Evolutionary conservation across 2,888 invertebrate species (phyloP).

Genomic region (Chrysomela aeneicollis): DNA sequence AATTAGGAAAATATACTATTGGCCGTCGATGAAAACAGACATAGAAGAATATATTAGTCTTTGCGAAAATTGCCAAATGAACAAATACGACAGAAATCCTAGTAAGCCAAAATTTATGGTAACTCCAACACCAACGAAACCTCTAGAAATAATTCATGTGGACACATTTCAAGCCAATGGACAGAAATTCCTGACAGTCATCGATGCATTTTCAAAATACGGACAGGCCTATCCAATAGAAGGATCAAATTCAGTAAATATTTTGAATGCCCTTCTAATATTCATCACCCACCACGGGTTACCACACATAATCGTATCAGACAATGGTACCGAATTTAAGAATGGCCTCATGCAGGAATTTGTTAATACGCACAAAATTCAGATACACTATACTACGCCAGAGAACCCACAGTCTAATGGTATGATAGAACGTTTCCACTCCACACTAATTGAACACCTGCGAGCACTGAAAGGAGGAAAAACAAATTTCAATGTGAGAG

Average conservation of each 20-base stretch:
- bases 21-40: conserved; percentile 6
- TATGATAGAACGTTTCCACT: conserved; percentile 26
- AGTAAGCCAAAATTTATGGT: conserved; percentile 14
- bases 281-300: conserved; percentile 23
- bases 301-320: conserved; percentile 24
- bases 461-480: background rate
- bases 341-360: conserved; percentile 25
- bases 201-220: conserved; percentile 19
- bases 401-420: conserved; percentile 29
- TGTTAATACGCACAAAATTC: conserved; percentile 28
- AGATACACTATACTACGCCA: conserved; percentile 26
- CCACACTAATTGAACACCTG: conserved; percentile 24
- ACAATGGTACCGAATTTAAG: conserved; percentile 28
- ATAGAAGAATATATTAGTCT: background rate
- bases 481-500: no score
- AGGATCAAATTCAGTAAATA: conserved; percentile 9
- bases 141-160: conserved; percentile 21
- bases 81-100: conserved; percentile 22
- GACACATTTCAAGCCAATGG: conserved; percentile 16
- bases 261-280: conserved; percentile 14
- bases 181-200: conserved; percentile 18
- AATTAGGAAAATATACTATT: conserved; percentile 14
- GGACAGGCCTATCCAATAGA: conserved; percentile 12
- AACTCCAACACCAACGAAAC: conserved; percentile 18
- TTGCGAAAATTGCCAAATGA: background rate